A percentile compares a stretch with the other conserved stretches of the same genome.
Evolutionary conservation across 1,140 invertebrate genomes (phyloP).

Genomic region (Dufourea novaeangliae): DNA sequence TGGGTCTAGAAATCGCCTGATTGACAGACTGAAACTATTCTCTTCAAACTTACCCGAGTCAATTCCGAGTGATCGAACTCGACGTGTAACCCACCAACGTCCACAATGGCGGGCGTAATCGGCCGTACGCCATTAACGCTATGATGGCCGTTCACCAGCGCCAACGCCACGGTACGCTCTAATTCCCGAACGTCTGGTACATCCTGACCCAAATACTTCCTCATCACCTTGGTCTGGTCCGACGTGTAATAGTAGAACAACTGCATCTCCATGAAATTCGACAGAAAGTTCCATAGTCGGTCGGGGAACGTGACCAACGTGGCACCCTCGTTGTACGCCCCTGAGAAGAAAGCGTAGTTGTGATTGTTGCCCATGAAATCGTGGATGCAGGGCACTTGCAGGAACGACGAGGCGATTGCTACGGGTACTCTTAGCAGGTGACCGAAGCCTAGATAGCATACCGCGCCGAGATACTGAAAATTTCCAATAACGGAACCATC

Average conservation of each 20-base stretch:
- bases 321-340: slow-evolving; percentile 82
- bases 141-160: slow-evolving; percentile 83
- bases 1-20: too few species aligned
- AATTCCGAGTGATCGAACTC: slow-evolving; percentile 58
- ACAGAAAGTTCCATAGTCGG: slow-evolving; percentile 81
- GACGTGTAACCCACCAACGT: slow-evolving; percentile 84
- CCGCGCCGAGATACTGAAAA: slow-evolving; percentile 61
- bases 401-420: slow-evolving; percentile 82
- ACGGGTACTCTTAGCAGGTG: slow-evolving; percentile 83
- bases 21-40: too few species aligned
- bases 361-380: slow-evolving; percentile 84
- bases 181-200: slow-evolving; percentile 74
- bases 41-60: slow-evolving; percentile 42
- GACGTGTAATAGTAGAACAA: slow-evolving; percentile 64
- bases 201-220: slow-evolving; percentile 76
- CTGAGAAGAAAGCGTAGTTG: slow-evolving; percentile 83
- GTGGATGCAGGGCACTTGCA: slow-evolving; percentile 84
- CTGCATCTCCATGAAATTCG: slow-evolving; percentile 43
- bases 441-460: slow-evolving; percentile 83
- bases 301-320: slow-evolving; percentile 83
- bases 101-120: slow-evolving; percentile 79
- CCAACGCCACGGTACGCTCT: slow-evolving; percentile 79
- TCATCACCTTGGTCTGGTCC: slow-evolving; percentile 67
- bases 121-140: slow-evolving; percentile 80
- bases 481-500: background rate